These are phyloP conservation scores for Helarctos malayanus DNA, from an alignment of 2,797 vertebrate species.

Conservation along the genomic window DNA sequence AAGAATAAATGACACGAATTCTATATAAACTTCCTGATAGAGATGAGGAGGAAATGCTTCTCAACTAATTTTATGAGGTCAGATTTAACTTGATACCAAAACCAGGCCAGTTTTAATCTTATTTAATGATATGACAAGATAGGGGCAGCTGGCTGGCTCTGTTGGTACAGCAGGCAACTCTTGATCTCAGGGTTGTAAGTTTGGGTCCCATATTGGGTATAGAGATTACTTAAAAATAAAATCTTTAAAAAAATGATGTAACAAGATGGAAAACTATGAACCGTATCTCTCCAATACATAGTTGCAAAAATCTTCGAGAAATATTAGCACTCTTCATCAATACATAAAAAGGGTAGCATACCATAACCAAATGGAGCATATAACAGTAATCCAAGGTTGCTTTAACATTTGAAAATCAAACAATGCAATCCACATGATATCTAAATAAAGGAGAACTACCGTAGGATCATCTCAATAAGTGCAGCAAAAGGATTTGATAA, in stretches of 20 bases:
- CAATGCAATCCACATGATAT: background rate
- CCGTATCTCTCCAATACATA: background rate
- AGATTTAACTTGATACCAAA: background rate
- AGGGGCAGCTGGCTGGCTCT: background rate
- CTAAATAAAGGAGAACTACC: background rate
- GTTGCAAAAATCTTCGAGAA: background rate
- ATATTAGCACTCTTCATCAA: background rate
- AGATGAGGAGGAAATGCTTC: background rate
- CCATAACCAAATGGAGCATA: background rate
- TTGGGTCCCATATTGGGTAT: background rate
- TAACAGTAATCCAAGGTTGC: background rate
- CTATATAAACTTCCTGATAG: background rate
- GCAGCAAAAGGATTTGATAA: background rate
- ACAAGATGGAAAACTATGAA: background rate
- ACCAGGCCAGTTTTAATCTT: background rate
- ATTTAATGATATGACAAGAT: background rate
- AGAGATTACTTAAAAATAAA: background rate
- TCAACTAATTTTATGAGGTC: background rate
- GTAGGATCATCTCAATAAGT: background rate
- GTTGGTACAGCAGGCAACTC: background rate
- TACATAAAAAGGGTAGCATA: background rate
- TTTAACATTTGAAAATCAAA: background rate
- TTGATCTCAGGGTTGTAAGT: background rate
- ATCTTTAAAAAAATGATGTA: background rate
- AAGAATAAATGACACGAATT: background rate